Evolutionary conservation across 2,888 invertebrate species (phyloP).

Genomic region (Melipona bicolor): DNA sequence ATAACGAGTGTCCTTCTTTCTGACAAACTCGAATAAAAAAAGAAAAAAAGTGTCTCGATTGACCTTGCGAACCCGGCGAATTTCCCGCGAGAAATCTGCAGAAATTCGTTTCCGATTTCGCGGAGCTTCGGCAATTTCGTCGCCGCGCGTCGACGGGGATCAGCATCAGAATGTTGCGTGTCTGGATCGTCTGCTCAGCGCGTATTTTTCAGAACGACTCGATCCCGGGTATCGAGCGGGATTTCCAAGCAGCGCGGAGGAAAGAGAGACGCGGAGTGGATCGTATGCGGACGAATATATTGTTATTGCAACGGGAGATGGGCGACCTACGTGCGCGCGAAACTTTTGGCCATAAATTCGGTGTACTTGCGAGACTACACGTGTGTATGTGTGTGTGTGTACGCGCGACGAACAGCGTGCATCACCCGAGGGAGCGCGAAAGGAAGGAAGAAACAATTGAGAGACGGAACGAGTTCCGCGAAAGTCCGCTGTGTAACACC

Average conservation of each 20-base stretch:
- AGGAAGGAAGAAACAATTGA: constrained; percentile 32
- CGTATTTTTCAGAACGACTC: not conserved
- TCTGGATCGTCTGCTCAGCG: not conserved
- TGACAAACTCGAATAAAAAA: no score
- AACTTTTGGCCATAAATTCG: constrained; percentile 58
- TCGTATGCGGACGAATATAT: constrained; percentile 28
- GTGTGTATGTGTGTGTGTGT: no score
- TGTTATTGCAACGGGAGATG: constrained; percentile 40
- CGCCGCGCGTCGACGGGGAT: not conserved
- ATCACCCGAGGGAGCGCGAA: not conserved
- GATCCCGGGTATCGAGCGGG: not conserved
- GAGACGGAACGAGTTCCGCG: constrained; percentile 2
- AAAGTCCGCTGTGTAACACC: not conserved
- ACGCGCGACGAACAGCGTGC: constrained; percentile 24
- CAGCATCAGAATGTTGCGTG: not conserved
- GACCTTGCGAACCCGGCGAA: constrained; percentile 3
- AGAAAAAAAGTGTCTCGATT: constrained; percentile 2
- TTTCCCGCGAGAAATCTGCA: constrained; percentile 49
- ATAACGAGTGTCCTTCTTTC: no score
- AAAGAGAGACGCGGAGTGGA: not conserved
- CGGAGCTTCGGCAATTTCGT: not conserved
- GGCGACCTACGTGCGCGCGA: constrained; percentile 40
- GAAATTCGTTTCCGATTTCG: constrained; percentile 1
- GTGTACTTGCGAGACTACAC: not conserved
- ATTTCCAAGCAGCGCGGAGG: not conserved